Evolutionary conservation across 1,140 invertebrate genomes (phyloP).

Genomic region (Bactericera cockerelli): DNA sequence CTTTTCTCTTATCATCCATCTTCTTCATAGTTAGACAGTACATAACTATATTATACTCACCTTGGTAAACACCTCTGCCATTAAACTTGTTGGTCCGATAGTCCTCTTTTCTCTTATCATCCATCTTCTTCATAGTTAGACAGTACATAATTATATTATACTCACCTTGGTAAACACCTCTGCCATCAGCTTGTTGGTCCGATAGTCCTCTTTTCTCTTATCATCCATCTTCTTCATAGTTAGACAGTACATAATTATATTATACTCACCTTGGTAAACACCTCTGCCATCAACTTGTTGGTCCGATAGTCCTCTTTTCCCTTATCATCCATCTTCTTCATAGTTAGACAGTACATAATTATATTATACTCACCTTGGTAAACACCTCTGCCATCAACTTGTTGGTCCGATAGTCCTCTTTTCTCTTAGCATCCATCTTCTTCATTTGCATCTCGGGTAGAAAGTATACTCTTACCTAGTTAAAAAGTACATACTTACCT

Average conservation of each 20-base stretch:
- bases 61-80: slow-evolving; percentile 37
- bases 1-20: too few species aligned
- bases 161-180: slow-evolving; percentile 33
- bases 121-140: slow-evolving; percentile 30
- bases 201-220: slow-evolving; percentile 34
- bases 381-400: slow-evolving; percentile 37
- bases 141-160: too few species aligned
- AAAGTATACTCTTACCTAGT: too few species aligned
- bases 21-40: too few species aligned
- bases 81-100: slow-evolving; percentile 36
- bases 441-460: slow-evolving; percentile 24
- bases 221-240: slow-evolving; percentile 30
- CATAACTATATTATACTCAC: too few species aligned
- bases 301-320: too few species aligned
- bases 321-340: too few species aligned
- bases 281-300: too few species aligned
- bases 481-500: too few species aligned
- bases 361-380: too few species aligned
- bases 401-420: slow-evolving; percentile 35
- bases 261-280: too few species aligned
- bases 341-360: too few species aligned
- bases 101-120: slow-evolving; percentile 33
- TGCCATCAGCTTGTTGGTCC: slow-evolving; percentile 20
- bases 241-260: neutral
- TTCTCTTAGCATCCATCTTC: slow-evolving; percentile 29